These are phyloP conservation scores for Ptilorrhoa leucosticta DNA, from an alignment of 2,113 vertebrate genomes.

Conservation along the genomic window DNA sequence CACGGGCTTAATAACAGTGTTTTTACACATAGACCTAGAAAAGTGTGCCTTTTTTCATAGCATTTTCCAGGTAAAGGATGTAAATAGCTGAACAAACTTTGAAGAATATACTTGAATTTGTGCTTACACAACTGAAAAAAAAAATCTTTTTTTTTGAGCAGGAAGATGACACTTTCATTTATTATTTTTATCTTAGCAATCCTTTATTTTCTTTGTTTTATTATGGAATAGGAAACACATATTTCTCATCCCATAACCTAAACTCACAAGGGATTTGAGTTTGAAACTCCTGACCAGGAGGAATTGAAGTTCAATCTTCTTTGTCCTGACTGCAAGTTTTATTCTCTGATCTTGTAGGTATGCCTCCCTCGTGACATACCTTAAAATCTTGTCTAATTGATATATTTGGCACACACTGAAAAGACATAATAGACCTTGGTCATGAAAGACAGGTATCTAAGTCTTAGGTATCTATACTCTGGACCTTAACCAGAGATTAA, in stretches of 20 bases:
- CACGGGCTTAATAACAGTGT: background rate
- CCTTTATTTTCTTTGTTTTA: background rate
- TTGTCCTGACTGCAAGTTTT: background rate
- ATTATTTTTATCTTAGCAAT: background rate
- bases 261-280: background rate
- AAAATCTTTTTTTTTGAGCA: background rate
- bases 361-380: background rate
- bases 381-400: background rate
- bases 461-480: background rate
- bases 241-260: background rate
- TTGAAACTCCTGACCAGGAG: background rate
- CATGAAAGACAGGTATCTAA: background rate
- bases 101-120: background rate
- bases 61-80: background rate
- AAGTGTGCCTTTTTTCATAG: background rate
- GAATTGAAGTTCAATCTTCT: background rate
- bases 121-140: background rate
- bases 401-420: background rate
- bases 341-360: background rate
- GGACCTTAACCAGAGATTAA: background rate
- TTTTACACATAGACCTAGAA: background rate
- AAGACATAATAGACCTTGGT: background rate
- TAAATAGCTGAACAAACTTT: background rate
- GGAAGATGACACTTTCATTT: background rate
- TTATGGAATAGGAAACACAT: background rate